These are phyloP conservation scores for Ischnura elegans DNA, from an alignment of 2,888 invertebrate species.

Conservation along the genomic window DNA sequence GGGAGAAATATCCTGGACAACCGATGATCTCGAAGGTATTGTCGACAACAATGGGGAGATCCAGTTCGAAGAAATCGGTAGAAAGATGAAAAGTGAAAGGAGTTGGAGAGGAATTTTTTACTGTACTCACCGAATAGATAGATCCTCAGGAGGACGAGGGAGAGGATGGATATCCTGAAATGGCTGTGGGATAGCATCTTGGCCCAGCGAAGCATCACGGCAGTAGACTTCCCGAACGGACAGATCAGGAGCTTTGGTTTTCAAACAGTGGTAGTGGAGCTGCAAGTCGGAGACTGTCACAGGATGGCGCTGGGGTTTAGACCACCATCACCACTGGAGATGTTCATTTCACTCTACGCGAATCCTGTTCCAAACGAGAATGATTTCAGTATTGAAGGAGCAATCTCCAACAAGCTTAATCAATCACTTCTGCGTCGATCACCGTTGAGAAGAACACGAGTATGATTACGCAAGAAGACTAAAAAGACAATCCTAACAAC, in stretches of 20 bases:
- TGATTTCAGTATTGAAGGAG: background rate
- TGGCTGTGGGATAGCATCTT: conserved; percentile 46
- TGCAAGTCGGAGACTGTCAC: background rate
- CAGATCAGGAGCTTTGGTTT: background rate
- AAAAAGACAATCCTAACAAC: background rate
- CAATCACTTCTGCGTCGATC: background rate
- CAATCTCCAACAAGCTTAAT: background rate
- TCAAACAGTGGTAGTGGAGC: background rate
- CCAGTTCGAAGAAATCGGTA: background rate
- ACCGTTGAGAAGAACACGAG: no score
- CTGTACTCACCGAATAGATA: conserved; percentile 40
- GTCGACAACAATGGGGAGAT: background rate
- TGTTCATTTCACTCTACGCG: conserved; percentile 20
- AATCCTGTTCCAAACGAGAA: background rate
- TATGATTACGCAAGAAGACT: no score
- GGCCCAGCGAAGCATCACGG: conserved; percentile 46
- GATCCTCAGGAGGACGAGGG: conserved; percentile 36
- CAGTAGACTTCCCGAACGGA: background rate
- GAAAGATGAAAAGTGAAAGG: background rate
- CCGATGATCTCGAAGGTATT: background rate
- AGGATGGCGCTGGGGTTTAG: background rate
- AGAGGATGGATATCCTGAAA: conserved; percentile 47
- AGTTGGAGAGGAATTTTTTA: background rate
- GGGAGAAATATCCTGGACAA: background rate
- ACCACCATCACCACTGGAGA: background rate